phyloP scores from a whole-genome alignment of 1,140 invertebrate genomes.

The Wiebesia pumilae region DNA sequence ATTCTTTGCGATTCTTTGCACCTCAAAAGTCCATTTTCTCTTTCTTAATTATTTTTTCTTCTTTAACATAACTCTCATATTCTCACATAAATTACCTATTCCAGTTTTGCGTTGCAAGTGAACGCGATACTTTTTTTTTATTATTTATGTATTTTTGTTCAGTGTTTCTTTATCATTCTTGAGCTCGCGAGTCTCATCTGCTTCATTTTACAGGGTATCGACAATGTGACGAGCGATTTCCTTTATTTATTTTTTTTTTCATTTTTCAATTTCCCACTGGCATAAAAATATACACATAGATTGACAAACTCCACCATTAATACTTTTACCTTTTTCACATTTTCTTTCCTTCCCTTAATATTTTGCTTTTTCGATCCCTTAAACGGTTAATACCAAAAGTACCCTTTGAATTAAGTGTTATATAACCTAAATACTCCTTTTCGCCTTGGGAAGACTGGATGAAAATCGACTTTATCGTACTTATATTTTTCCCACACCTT shows the following conservation, averaged over 20 bases:
- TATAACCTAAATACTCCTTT: constrained; percentile 51
- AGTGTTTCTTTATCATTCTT: constrained; percentile 31
- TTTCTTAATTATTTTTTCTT: constrained; percentile 47
- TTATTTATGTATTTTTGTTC: constrained; percentile 27
- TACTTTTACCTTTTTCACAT: constrained; percentile 48
- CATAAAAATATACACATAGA: constrained; percentile 53
- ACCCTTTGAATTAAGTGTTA: constrained; percentile 45
- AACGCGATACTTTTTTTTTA: constrained; percentile 43
- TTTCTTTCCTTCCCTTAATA: constrained; percentile 3
- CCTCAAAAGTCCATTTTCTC: constrained; percentile 47
- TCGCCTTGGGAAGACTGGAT: constrained; percentile 53
- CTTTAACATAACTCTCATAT: constrained; percentile 31
- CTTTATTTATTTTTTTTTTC: constrained; percentile 36
- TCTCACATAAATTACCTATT: constrained; percentile 49
- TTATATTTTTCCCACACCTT: constrained; percentile 3
- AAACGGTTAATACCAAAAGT: constrained; percentile 40
- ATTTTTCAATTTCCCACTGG: constrained; percentile 19
- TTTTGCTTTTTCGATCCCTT: constrained; percentile 23
- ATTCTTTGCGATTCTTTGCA: constrained; percentile 17
- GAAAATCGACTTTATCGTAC: constrained; percentile 49
- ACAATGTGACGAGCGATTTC: constrained; percentile 56
- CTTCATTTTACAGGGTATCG: constrained; percentile 53
- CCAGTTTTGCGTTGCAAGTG: constrained; percentile 3
- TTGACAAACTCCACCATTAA: constrained; percentile 45
- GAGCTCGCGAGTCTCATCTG: constrained; percentile 41